Conservation (phyloP, 2,113 vertebrate species). For the Oryctolagus cuniculus region mOryCun1.1 NC_091444.1:27144001-27144500, state of each 20-base stretch:
- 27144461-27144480: too few relatives aligned
- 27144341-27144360: too few relatives aligned
- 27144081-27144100: neutral
- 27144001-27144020: neutral
- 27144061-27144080: neutral
- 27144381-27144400: too few relatives aligned
- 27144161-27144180: neutral
- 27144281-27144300: slow-evolving; percentile 39
- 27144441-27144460: too few relatives aligned
- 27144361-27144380: too few relatives aligned
- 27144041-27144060: neutral
- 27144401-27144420: too few relatives aligned
- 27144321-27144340: too few relatives aligned
- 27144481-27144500: too few relatives aligned
- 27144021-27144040: neutral
- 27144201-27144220: neutral
- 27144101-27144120: neutral
- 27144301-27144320: neutral
- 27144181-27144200: slow-evolving; percentile 10
- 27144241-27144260: neutral
- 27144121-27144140: neutral
- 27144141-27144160: neutral
- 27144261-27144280: slow-evolving; percentile 13
- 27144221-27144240: slow-evolving; percentile 4
- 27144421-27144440: too few relatives aligned